Evolutionary conservation across 2,797 vertebrate species (phyloP), one percentile per base, ranked within the genome.

Genomic region (Aotus griseimembra): DNA sequence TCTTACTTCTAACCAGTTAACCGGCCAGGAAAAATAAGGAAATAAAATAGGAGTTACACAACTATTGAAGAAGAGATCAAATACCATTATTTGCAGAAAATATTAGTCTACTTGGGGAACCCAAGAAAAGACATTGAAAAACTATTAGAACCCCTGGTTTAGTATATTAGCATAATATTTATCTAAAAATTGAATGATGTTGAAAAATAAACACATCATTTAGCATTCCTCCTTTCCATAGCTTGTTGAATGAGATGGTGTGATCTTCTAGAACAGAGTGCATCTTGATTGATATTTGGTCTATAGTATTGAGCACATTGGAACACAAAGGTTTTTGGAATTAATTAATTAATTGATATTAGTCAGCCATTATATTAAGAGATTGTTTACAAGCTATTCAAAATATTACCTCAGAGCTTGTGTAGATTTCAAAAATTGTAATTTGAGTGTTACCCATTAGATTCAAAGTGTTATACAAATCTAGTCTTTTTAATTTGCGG

Each of bases 261-360:
- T 4, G n/a, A 19, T 22, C 30, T n/a, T 46, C 17, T 61, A 13
- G n/a, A 64, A 64, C 22, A 28, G 36, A 48, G 48, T 50, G 4
- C 2, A 0, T 75, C 52, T 67, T 41, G 1, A 14, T 12, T 24
- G 36, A 57, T 33, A 5, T 3, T 36, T 15, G 20, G 30, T 58
- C 24, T 1, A 0, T n/a, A 52, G 41, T 20, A 0, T 17, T 41
- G 57, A 33, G 61, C 36, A 4, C 41, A 9, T 3, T 1, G 11
- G n/a, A 26, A 15, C 30, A 28, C 7, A 36, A 1, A 36, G 20
- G n/a, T 39, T 48, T 81, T 58, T 10, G 41, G 55, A 39, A 36
- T 75, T 20, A 61, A 46, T 73, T 5, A 17, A 41, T 14, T 41
- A 13, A n/a, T 13, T 46, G 17, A 70, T 33, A 5, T 15, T 28